Base-by-base conservation (phyloP, 1,140 invertebrate genomes). In the Ceratina calcarata region DNA sequence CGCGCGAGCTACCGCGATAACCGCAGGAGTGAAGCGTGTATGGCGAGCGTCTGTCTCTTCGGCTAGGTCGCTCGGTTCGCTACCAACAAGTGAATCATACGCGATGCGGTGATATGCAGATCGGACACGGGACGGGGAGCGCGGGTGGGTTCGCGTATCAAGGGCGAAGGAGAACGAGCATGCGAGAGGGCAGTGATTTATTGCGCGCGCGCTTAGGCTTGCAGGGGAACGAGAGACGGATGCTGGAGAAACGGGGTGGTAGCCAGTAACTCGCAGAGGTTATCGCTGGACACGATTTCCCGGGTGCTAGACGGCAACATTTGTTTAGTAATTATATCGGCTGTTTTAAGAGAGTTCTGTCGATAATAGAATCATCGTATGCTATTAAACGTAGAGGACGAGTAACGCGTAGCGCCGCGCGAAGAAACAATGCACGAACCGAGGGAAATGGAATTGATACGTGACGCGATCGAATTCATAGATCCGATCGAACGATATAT, bases 311-410 rank as follows among this genome's bases (percentile, higher is more conserved):
- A 24, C 45, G 37, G 16, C 15, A 16, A 15, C 24, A 65, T 75
- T 62, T 70, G 80, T 72, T 64, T 64, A 76, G 80, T 70, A 83
- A 84, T 76, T 75, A 67, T 80, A 83, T 68, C 60, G 62, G 16
- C 27, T 32, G 27, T 32, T 4, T 32, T 32, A 32, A 32, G 27
- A 32, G 27, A 32, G 27, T 4, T 32, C 27, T 32, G 27, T 32
- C 27, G 27, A 32, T 4, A 4, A 32, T 32, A 32, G 27, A 32
- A 32, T 32, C 4, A 32, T 32, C 27, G 27, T 32, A 32, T 32
- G 27, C 27, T 32, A 32, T 1, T 32, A 32, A 32, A 32, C 27
- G n/a, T n/a, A n/a, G n/a, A n/a, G n/a, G n/a, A n/a, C n/a, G n/a
- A n/a, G n/a, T n/a, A n/a, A n/a, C n/a, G n/a, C n/a, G n/a, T n/a